Evolutionary conservation across 1,140 invertebrate genomes (phyloP).

Genomic region (Drosophila obscura): DNA sequence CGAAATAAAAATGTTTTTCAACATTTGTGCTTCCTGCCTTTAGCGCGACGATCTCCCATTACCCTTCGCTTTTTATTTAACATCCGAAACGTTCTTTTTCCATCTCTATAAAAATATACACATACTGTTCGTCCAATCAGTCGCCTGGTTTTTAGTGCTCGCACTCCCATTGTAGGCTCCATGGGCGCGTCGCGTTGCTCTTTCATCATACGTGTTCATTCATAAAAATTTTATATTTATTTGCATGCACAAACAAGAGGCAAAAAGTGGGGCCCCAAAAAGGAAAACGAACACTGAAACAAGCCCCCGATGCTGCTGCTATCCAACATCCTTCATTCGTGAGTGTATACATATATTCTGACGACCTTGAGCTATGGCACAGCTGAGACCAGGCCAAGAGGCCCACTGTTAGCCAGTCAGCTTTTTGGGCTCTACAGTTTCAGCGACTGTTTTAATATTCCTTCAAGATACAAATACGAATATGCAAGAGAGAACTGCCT

Average conservation of each 20-base stretch:
- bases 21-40: no score
- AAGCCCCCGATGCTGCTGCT: slow-evolving; percentile 9
- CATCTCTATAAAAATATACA: background rate
- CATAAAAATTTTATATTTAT: slow-evolving; percentile 82
- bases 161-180: slow-evolving; percentile 49
- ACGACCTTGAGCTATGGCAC: slow-evolving; percentile 70
- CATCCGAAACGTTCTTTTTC: no score
- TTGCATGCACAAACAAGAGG: slow-evolving; percentile 60
- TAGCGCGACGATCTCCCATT: no score
- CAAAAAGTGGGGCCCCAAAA: slow-evolving; percentile 22
- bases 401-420: background rate
- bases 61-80: background rate
- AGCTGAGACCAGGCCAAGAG: slow-evolving; percentile 38
- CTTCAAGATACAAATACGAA: slow-evolving; percentile 50
- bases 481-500: background rate
- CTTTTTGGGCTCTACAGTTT: slow-evolving; percentile 10
- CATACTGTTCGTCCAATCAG: background rate
- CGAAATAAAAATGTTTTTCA: no score
- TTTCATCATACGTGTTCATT: slow-evolving; percentile 82
- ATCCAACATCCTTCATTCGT: slow-evolving; percentile 4
- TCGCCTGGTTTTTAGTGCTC: slow-evolving; percentile 14
- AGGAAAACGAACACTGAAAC: slow-evolving; percentile 36
- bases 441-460: slow-evolving; percentile 73
- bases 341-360: slow-evolving; percentile 29
- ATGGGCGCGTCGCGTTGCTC: slow-evolving; percentile 41